Evolutionary conservation across 2,113 vertebrate genomes (phyloP).

Genomic region (Corapipo altera): DNA sequence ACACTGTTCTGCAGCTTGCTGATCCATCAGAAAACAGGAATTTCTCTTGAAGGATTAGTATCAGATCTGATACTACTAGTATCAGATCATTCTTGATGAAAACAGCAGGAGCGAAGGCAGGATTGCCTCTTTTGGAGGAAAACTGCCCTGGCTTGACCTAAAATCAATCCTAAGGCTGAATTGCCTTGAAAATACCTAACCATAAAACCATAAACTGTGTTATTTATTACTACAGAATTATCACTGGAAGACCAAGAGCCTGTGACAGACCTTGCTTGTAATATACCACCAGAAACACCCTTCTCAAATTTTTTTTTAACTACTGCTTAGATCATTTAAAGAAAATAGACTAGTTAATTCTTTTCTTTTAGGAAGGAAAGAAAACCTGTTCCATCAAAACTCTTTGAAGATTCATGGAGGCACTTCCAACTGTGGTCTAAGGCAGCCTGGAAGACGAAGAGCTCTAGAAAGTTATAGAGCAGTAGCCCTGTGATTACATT

Average conservation of each 20-base stretch:
- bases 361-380: background rate
- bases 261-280: background rate
- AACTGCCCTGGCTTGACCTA: background rate
- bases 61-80: background rate
- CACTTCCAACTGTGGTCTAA: background rate
- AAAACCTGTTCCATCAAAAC: background rate
- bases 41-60: background rate
- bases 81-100: background rate
- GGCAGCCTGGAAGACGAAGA: background rate
- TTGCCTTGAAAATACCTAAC: background rate
- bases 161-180: background rate
- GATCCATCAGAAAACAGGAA: background rate
- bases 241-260: background rate
- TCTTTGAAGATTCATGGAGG: background rate
- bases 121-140: background rate
- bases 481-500: background rate
- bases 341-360: background rate
- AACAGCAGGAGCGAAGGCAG: background rate
- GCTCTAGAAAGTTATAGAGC: slow-evolving; percentile 22
- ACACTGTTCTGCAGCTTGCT: background rate
- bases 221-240: background rate
- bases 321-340: background rate
- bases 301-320: background rate
- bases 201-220: background rate
- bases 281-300: background rate